A percentile compares a stretch with the other conserved stretches of the same genome.
Evolutionary conservation across 2,888 invertebrate genomes (phyloP).

Genomic region (Mesopsocus fuscifrons): DNA sequence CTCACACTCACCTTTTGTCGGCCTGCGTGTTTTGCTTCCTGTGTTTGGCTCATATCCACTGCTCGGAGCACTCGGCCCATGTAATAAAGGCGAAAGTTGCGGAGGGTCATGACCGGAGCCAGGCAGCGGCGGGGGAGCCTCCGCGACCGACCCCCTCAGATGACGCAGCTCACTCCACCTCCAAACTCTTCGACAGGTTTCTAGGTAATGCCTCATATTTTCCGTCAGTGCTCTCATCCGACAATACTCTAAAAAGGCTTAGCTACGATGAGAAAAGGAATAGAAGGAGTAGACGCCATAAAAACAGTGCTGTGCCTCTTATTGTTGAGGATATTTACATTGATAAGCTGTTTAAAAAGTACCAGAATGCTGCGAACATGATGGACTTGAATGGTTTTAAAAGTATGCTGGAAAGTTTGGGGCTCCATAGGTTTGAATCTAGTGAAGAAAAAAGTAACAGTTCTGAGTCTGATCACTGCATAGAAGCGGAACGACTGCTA

Average conservation of each 20-base stretch:
- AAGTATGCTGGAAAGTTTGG: conserved; percentile 38
- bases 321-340: conserved; percentile 36
- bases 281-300: conserved; percentile 19
- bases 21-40: conserved; percentile 70
- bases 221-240: not conserved
- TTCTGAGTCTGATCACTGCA: conserved; percentile 13
- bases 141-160: conserved; percentile 10
- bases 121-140: conserved; percentile 19
- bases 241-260: too few relatives aligned
- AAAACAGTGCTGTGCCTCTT: conserved; percentile 17
- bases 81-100: conserved; percentile 18
- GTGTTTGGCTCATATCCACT: conserved; percentile 56
- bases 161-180: not conserved
- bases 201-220: not conserved
- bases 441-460: conserved; percentile 12
- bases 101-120: conserved; percentile 19
- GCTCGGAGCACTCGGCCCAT: conserved; percentile 39
- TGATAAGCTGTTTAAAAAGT: conserved; percentile 43
- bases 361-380: conserved; percentile 41
- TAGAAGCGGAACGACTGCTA: conserved; percentile 5
- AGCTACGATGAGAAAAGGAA: conserved; percentile 14
- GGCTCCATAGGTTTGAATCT: conserved; percentile 24
- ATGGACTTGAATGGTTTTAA: conserved; percentile 46
- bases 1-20: conserved; percentile 38
- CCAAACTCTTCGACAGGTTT: not conserved